A percentile compares a stretch with the other conserved stretches of the same genome.
phyloP scores from a whole-genome alignment of 2,888 invertebrate genomes.

The Trichopoda pennipes region DNA sequence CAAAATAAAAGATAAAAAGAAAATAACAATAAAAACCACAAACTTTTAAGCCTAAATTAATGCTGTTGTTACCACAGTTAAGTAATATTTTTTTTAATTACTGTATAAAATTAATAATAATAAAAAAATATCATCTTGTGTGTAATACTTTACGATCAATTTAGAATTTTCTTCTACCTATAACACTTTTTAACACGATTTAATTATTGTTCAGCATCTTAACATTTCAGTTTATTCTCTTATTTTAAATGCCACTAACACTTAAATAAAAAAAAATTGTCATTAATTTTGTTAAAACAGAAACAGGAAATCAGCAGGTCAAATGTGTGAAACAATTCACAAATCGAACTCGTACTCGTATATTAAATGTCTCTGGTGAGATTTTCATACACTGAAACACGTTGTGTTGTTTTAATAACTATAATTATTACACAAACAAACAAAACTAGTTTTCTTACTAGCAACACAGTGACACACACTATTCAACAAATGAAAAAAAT shows the following conservation, averaged over 20 bases:
- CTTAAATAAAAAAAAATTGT: slow-evolving; percentile 22
- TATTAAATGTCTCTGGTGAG: slow-evolving; percentile 17
- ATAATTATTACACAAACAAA: slow-evolving; percentile 49
- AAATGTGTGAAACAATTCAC: slow-evolving; percentile 64
- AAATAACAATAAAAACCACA: background rate
- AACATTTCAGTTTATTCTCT: slow-evolving; percentile 16
- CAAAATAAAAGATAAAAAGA: slow-evolving; percentile 44
- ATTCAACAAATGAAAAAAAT: slow-evolving; percentile 52
- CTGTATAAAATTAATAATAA: slow-evolving; percentile 21
- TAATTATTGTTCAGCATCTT: slow-evolving; percentile 52
- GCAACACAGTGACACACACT: slow-evolving; percentile 61
- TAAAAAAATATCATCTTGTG: slow-evolving; percentile 14
- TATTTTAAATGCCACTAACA: slow-evolving; percentile 10
- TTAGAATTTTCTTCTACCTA: slow-evolving; percentile 14
- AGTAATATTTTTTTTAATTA: background rate
- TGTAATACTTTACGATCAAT: slow-evolving; percentile 51
- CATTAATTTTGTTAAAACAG: slow-evolving; percentile 59
- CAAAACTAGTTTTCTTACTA: slow-evolving; percentile 57
- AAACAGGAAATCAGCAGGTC: slow-evolving; percentile 56
- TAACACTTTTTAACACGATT: slow-evolving; percentile 54
- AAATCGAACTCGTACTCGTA: slow-evolving; percentile 46
- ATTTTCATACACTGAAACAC: slow-evolving; percentile 47
- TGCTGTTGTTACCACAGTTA: slow-evolving; percentile 37
- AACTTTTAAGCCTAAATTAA: background rate
- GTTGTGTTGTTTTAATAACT: slow-evolving; percentile 61